phyloP scores from a whole-genome alignment of 1,140 invertebrate species.

The Zaprionus tsacasi region DNA sequence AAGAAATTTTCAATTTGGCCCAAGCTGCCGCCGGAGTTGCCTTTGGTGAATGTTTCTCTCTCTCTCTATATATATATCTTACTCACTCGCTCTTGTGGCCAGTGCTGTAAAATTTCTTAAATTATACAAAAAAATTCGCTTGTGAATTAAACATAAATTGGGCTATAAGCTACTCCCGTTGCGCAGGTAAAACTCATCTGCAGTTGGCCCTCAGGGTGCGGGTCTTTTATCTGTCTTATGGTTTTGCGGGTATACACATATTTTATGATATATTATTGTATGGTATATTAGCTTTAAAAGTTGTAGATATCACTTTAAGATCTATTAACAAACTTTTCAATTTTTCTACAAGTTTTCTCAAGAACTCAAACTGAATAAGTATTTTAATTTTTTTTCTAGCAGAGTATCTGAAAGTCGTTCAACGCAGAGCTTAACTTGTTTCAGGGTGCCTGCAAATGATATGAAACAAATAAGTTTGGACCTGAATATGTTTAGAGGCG shows the following conservation, averaged over 20 bases:
- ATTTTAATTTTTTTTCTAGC: not conserved
- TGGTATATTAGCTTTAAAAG: too few species aligned
- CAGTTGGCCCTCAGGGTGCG: constrained; percentile 6
- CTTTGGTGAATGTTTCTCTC: constrained; percentile 13
- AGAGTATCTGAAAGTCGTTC: constrained; percentile 1
- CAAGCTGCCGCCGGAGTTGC: constrained; percentile 47
- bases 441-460: constrained; percentile 47
- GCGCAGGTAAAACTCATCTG: constrained; percentile 2
- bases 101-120: constrained; percentile 59
- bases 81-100: constrained; percentile 43
- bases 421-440: not conserved
- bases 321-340: too few species aligned
- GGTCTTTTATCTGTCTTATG: constrained; percentile 33
- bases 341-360: too few species aligned
- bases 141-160: constrained; percentile 76
- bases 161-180: constrained; percentile 19
- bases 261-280: constrained; percentile 7
- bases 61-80: constrained; percentile 6
- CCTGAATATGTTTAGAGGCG: constrained; percentile 26
- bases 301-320: too few species aligned
- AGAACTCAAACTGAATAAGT: not conserved
- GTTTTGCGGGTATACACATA: constrained; percentile 18
- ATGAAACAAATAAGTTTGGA: constrained; percentile 57
- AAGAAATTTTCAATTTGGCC: constrained; percentile 69
- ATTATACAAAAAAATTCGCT: constrained; percentile 55